Evolutionary conservation across 2,888 invertebrate genomes (phyloP).

Genomic region (Spilarctia lutea): DNA sequence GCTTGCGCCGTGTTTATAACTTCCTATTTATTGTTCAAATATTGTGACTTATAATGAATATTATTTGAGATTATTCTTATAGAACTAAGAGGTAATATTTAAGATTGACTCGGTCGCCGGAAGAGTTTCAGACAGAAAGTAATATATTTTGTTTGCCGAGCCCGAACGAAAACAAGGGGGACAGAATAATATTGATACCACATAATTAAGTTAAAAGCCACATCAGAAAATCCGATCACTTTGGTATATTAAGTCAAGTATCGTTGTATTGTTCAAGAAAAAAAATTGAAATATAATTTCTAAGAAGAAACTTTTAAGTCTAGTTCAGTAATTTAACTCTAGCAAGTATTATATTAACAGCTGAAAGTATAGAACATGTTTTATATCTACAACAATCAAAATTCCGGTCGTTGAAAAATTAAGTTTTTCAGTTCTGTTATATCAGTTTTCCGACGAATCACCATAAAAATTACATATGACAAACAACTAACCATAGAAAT

Average conservation of each 20-base stretch:
- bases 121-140: conserved; percentile 42
- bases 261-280: not conserved
- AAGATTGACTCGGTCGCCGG: conserved; percentile 34
- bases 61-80: not conserved
- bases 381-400: too few species aligned
- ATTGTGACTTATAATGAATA: not conserved
- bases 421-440: too few species aligned
- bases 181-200: conserved; percentile 13
- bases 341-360: not conserved
- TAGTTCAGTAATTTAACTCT: not conserved
- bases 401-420: too few species aligned
- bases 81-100: conserved; percentile 23
- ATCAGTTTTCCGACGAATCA: too few species aligned
- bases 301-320: not conserved
- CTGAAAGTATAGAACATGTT: not conserved
- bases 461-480: too few species aligned
- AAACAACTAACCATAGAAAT: too few species aligned
- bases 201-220: conserved; percentile 12
- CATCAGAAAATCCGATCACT: not conserved
- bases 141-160: conserved; percentile 59
- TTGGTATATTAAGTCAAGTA: not conserved
- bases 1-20: too few species aligned
- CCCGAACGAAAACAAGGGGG: conserved; percentile 41
- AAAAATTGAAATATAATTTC: not conserved
- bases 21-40: not conserved